Conservation (phyloP, 2,797 vertebrate genomes). For the Tapera naevia region DNA sequence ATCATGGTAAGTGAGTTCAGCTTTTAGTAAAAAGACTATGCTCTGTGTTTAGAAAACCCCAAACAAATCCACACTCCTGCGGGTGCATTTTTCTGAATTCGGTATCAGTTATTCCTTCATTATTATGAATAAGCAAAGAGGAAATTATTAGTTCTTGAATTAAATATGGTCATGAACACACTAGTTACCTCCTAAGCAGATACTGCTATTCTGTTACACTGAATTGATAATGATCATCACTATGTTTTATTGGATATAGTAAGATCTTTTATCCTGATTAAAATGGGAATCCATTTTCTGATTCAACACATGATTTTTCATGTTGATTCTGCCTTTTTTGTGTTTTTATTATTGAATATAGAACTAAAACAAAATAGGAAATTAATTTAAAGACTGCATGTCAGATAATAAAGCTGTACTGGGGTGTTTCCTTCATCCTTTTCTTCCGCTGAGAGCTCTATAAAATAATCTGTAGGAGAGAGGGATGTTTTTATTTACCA, state of each 20-base stretch:
- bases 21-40: neutral
- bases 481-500: neutral
- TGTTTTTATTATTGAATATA: neutral
- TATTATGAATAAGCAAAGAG: constrained; percentile 9
- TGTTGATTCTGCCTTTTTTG: neutral
- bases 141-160: constrained; percentile 43
- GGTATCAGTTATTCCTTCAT: neutral
- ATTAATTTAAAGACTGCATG: neutral
- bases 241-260: neutral
- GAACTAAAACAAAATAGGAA: neutral
- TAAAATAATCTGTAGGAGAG: neutral
- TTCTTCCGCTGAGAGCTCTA: neutral
- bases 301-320: constrained; percentile 6
- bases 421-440: neutral
- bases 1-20: neutral
- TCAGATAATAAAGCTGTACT: neutral
- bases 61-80: neutral
- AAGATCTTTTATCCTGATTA: constrained; percentile 14
- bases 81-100: neutral
- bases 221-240: neutral
- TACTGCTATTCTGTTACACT: neutral
- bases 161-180: neutral
- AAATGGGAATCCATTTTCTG: constrained; percentile 22
- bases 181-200: neutral
- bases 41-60: neutral